phyloP scores from a whole-genome alignment of 2,113 vertebrate genomes.

The Dromaius novaehollandiae region DNA sequence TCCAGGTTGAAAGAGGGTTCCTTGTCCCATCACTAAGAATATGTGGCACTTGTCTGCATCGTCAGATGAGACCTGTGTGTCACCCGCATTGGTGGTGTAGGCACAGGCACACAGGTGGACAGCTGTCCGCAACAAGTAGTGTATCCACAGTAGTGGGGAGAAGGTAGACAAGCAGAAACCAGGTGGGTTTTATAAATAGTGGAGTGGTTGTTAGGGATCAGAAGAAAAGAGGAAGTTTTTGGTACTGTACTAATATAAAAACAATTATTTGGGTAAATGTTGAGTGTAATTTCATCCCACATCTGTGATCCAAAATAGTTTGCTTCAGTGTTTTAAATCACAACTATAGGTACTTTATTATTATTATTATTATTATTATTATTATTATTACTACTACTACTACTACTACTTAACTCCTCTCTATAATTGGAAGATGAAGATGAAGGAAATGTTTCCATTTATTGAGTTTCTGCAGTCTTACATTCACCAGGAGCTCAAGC shows the following conservation, averaged over 20 bases:
- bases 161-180: background rate
- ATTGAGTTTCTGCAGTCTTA: background rate
- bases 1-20: background rate
- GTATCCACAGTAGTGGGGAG: rapidly evolving
- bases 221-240: background rate
- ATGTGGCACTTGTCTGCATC: background rate
- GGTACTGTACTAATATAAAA: background rate
- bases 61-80: background rate
- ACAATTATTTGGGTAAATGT: background rate
- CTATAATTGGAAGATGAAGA: background rate
- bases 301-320: background rate
- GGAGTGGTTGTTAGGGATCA: background rate
- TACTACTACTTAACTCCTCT: background rate
- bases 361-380: background rate
- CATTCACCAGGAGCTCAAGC: background rate
- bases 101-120: background rate
- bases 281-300: background rate
- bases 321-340: background rate
- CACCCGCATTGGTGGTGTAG: background rate
- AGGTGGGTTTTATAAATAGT: background rate
- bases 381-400: background rate
- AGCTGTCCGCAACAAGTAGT: background rate
- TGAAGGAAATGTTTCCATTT: background rate
- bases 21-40: background rate
- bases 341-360: background rate